Conservation (phyloP, 2,797 vertebrate species). For the Muscicapa comitata region DNA sequence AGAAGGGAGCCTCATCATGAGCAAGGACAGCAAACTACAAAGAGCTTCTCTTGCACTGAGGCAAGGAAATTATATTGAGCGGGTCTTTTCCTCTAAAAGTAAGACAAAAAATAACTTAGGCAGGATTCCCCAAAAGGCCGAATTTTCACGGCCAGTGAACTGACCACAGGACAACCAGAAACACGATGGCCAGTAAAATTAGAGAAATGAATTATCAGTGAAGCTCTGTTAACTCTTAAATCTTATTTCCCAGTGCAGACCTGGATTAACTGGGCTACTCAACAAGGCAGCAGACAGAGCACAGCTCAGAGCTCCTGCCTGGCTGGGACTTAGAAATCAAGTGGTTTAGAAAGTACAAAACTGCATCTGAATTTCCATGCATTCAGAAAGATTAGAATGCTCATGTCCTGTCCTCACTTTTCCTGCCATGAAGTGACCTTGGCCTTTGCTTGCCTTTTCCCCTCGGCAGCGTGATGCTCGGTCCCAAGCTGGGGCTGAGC, state of each 20-base stretch:
- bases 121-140: background rate
- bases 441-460: background rate
- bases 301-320: background rate
- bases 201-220: background rate
- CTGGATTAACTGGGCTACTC: background rate
- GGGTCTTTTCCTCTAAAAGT: background rate
- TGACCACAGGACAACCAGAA: background rate
- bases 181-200: background rate
- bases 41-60: background rate
- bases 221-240: background rate
- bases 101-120: background rate
- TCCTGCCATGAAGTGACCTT: background rate
- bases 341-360: background rate
- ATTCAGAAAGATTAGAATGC: background rate
- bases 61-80: background rate
- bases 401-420: background rate
- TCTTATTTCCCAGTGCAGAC: background rate
- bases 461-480: fast-evolving
- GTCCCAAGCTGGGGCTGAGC: background rate
- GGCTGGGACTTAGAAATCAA: background rate
- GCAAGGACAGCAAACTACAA: background rate
- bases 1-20: background rate
- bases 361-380: background rate
- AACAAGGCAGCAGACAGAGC: background rate
- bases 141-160: background rate